Evolutionary conservation across 2,888 invertebrate genomes (phyloP).

Genomic region (Caenorhabditis imperialis): DNA sequence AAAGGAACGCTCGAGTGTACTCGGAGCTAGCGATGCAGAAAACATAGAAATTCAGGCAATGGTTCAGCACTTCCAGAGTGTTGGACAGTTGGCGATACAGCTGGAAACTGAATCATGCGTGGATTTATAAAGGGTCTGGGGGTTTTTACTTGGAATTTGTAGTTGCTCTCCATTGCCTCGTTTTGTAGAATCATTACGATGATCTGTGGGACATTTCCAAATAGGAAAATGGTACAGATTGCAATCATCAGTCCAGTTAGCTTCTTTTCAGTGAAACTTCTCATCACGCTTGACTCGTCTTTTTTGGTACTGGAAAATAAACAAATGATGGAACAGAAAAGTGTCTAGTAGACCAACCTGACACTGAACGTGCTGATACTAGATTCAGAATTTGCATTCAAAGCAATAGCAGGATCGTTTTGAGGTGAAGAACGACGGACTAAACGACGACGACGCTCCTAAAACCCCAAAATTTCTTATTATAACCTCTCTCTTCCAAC

Average conservation of each 20-base stretch:
- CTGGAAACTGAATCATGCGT: slow-evolving; percentile 54
- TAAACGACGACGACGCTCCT: slow-evolving; percentile 50
- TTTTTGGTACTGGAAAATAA: slow-evolving; percentile 40
- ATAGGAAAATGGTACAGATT: slow-evolving; percentile 75
- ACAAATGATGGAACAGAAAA: too few relatives aligned
- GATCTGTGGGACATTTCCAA: slow-evolving; percentile 77
- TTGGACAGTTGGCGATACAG: slow-evolving; percentile 76
- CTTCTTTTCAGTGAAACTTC: slow-evolving; percentile 75
- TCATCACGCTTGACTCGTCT: slow-evolving; percentile 60
- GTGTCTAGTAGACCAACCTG: neutral
- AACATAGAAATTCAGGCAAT: slow-evolving; percentile 78
- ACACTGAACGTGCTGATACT: slow-evolving; percentile 11
- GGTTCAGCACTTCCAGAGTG: slow-evolving; percentile 75
- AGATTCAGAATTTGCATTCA: slow-evolving; percentile 8
- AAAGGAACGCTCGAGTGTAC: slow-evolving; percentile 73
- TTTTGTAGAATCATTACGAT: slow-evolving; percentile 75
- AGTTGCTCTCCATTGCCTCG: slow-evolving; percentile 68
- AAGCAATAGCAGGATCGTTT: slow-evolving; percentile 11
- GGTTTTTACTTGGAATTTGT: slow-evolving; percentile 70
- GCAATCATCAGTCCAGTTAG: slow-evolving; percentile 74
- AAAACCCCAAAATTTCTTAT: slow-evolving; percentile 1
- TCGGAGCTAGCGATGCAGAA: slow-evolving; percentile 76
- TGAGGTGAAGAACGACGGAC: slow-evolving; percentile 53
- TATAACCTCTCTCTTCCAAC: slow-evolving; percentile 32
- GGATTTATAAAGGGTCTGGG: too few relatives aligned